Percentiles rank a stretch among this genome's conserved stretches.
phyloP scores from a whole-genome alignment of 2,113 vertebrate species.

The Rhodinocichla rosea region DNA sequence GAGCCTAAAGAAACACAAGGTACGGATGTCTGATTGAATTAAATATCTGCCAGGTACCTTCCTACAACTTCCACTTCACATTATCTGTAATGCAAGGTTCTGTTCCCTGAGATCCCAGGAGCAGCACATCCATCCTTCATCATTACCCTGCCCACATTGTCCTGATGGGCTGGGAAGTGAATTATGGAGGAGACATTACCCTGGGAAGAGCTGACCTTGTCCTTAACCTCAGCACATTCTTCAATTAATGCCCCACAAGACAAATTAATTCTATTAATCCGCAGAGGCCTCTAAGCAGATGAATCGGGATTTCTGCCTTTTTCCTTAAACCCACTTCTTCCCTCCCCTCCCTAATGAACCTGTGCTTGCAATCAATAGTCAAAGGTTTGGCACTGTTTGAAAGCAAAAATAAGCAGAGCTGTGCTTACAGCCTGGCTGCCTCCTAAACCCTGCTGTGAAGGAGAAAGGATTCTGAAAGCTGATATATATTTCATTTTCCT shows the following conservation, averaged over 20 bases:
- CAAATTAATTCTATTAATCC: conserved; percentile 53
- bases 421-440: not conserved
- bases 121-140: conserved; percentile 24
- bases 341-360: not conserved
- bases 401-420: not conserved
- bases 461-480: not conserved
- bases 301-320: conserved; percentile 30
- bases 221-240: conserved; percentile 49
- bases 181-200: conserved; percentile 33
- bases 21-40: not conserved
- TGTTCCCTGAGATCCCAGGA: not conserved
- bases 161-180: conserved; percentile 36
- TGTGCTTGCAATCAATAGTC: not conserved
- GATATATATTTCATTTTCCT: not conserved
- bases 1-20: not conserved
- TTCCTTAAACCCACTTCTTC: not conserved
- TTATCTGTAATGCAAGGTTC: not conserved
- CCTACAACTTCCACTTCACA: not conserved
- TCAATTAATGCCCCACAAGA: conserved; percentile 43
- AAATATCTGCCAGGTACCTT: not conserved
- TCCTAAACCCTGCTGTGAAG: not conserved
- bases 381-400: not conserved
- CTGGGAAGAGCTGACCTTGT: conserved; percentile 45
- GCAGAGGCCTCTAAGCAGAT: not conserved
- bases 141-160: conserved; percentile 16